Percentiles rank a stretch among this genome's conserved stretches.
phyloP scores from a whole-genome alignment of 92 coral and sea anemone genomes.

The Virgularia gustaviana region DNA sequence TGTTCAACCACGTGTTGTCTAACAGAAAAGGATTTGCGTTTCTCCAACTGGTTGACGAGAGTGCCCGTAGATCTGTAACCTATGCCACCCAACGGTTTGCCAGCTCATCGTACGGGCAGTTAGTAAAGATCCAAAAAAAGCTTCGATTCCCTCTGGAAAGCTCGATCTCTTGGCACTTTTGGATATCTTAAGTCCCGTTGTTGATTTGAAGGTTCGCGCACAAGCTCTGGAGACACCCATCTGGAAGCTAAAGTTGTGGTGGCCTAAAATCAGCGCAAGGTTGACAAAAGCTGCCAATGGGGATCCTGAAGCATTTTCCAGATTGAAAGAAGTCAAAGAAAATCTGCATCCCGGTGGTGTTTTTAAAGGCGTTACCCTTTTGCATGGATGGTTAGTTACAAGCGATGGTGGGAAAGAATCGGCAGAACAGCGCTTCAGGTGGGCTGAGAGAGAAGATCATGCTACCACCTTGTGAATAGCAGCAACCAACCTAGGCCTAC shows the following conservation, averaged over 20 bases:
- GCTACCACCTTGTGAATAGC: slow-evolving; percentile 36
- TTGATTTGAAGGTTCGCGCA: slow-evolving; percentile 31
- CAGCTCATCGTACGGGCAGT: slow-evolving; percentile 7
- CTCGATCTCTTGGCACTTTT: slow-evolving; percentile 17
- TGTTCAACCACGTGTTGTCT: neutral
- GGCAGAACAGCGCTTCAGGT: slow-evolving; percentile 29
- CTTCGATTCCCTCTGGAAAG: neutral
- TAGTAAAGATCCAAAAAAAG: neutral
- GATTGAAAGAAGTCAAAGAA: neutral
- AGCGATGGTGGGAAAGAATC: slow-evolving; percentile 34
- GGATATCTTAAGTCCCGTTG: slow-evolving; percentile 24
- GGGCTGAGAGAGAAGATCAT: slow-evolving; percentile 35
- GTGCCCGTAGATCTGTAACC: neutral
- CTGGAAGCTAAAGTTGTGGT: slow-evolving; percentile 45
- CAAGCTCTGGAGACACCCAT: slow-evolving; percentile 41
- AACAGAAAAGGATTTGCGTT: slow-evolving; percentile 1
- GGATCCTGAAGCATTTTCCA: slow-evolving; percentile 2
- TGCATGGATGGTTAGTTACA: slow-evolving; percentile 35
- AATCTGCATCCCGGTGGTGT: slow-evolving; percentile 2
- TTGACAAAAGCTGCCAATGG: slow-evolving; percentile 11
- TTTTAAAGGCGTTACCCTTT: slow-evolving; percentile 34
- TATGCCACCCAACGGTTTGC: slow-evolving; percentile 3
- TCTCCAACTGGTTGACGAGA: neutral
- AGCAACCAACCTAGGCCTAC: too few relatives aligned
- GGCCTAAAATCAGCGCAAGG: slow-evolving; percentile 36